Conservation (phyloP, 2,797 vertebrate genomes). For the Mormyrops boulengeri region DNA sequence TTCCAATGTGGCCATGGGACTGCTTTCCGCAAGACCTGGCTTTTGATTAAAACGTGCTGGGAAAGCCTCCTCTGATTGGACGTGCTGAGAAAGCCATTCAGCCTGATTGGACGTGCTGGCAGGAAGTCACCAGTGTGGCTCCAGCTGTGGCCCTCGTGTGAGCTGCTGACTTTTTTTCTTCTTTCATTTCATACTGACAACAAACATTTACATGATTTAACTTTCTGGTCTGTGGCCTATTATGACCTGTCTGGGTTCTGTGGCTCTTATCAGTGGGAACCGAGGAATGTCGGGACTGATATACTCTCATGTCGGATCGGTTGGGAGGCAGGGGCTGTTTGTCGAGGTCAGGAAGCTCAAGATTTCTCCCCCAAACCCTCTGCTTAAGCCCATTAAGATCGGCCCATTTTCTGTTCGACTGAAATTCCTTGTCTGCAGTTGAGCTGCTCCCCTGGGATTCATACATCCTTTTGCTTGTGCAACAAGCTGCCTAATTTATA, state of each 20-base stretch:
- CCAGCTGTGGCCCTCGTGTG: neutral
- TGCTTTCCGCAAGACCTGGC: neutral
- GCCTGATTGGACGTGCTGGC: neutral
- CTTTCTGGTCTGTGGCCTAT: constrained; percentile 7
- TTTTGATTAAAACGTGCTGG: neutral
- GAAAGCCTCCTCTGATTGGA: neutral
- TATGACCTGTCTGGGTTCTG: constrained; percentile 25
- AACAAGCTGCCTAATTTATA: neutral
- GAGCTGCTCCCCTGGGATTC: neutral
- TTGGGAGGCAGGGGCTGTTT: constrained; percentile 34
- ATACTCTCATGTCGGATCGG: constrained; percentile 30
- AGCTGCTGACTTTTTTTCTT: neutral
- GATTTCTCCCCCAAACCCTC: neutral
- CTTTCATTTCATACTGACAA: neutral
- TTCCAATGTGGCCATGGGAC: neutral
- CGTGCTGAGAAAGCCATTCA: neutral
- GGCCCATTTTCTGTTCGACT: neutral
- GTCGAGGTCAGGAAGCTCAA: neutral
- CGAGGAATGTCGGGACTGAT: constrained; percentile 34
- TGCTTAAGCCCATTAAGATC: constrained; percentile 24
- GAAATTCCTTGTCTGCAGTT: neutral
- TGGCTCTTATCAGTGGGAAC: constrained; percentile 30
- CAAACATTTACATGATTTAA: constrained; percentile 14
- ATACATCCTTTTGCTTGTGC: neutral
- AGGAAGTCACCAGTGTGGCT: neutral